Base-by-base conservation (phyloP, 2,888 invertebrate genomes). In the Lepidocyrtinus sp. region DNA sequence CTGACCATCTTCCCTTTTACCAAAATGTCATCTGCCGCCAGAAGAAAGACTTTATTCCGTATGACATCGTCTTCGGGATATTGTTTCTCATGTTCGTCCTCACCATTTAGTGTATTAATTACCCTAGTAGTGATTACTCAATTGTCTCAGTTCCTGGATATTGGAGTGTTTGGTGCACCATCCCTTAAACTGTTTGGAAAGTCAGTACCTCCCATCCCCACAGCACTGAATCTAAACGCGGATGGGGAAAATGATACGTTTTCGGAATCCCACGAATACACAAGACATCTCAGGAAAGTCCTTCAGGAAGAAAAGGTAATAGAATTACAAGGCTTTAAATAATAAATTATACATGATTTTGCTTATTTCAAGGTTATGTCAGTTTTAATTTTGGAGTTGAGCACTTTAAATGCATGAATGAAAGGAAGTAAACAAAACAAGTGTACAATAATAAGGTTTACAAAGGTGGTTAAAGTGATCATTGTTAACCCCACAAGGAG, bases 281-380 rank as follows among this genome's bases (percentile, higher is more conserved):
- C 85, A 21, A 79, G 83, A 75, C 86, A 86, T 59, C 78, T 86
- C 45, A 75, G 81, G 59, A 82, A 83, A 65, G 85, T 85, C 63
- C 82, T 86, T 62, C 79, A 83, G 68, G 82, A 85, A 64, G 86
- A 86, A 70, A 85, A 86, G 86, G 86, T 86, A 45, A 7, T 12
- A 65, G 12, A 65, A 26, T 63, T 19, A 45, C 22, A 25, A 24
- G 63, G 63, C 25, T 26, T 26, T 26, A n/a, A n/a, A 36, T 45
- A 45, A 64, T 63, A 26, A 46, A 71, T 64, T 55, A 69, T 45
- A 46, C 45, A 27, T 59, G 21, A 55, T 55, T 55, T 50, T 63
- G 50, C 59, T 27, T 68, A n/a, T n/a, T 25, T 55, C 70, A 77
- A 70, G 82, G 80, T 81, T 72, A 72, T 81, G n/a, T 71, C 71